Base-by-base conservation (phyloP, 2,888 invertebrate species). In the Pemphredon lugubris region DNA sequence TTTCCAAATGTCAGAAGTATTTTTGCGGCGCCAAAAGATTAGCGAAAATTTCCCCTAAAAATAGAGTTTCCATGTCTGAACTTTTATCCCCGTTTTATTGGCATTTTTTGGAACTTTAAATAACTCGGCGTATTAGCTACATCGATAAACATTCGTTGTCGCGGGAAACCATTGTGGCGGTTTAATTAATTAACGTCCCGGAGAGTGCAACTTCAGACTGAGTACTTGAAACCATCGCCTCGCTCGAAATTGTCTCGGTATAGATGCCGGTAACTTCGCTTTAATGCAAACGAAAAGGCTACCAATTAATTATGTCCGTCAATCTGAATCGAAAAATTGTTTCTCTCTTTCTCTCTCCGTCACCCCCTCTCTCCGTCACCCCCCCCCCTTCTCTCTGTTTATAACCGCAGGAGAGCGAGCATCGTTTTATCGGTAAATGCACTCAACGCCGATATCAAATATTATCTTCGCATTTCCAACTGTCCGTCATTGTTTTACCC, bases 251-350 rank as follows among this genome's bases (percentile, higher is more conserved):
- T 1, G 18, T 23, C 7, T 39, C 21, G 16, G 30, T 42, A 30
- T 20, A 7, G n/a, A n/a, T n/a, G n/a, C 4, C 21, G 16, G 39
- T 16, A 3, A 3, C 1, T 13, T 42, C 2, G 2, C 11, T 6
- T 18, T 3, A n/a, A 1, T 16, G 37, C 42, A 51, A 34, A 66
- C 66, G 7, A 37, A n/a, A n/a, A 50, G 37, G 58, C 32, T 68
- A 51, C 58, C 48, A 66, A 66, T 66, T 66, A 66, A 66, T 68
- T 66, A 68, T 32, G 23, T 40, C 58, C 18, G 58, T 39, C 26
- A 21, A 48, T 21, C 34, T 30, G 21, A 42, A 9, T 50, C 48
- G 50, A 66, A 57, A 58, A 30, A 50, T 55, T 67, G 48, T 67
- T 64, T 57, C 37, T 65, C 42, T 32, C 7, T 30, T 30, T 30